Percentiles rank a stretch among this genome's conserved stretches.
These are phyloP conservation scores for Dryomyza anilis DNA, from an alignment of 2,888 invertebrate species.

Conservation along the genomic window DNA sequence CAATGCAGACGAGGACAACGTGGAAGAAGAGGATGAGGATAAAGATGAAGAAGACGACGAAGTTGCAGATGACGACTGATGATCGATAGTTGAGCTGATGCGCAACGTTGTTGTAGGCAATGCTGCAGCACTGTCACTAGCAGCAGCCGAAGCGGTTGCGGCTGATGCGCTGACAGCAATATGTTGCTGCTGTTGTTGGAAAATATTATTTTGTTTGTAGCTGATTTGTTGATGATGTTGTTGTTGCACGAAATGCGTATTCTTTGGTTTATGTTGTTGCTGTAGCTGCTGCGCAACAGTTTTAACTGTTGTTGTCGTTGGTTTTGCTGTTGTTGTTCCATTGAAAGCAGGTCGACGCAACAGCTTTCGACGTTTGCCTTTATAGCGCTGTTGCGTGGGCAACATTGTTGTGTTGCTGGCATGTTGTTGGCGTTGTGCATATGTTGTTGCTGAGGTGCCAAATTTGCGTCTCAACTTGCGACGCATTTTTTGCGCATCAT, in stretches of 20 bases:
- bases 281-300: conserved; percentile 35
- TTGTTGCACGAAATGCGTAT: conserved; percentile 25
- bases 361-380: conserved; percentile 46
- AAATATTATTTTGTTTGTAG: conserved; percentile 29
- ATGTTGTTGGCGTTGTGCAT: conserved; percentile 7
- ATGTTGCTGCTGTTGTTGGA: conserved; percentile 35
- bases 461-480: conserved; percentile 50
- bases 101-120: conserved; percentile 38
- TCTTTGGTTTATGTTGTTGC: conserved; percentile 26
- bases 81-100: conserved; percentile 37
- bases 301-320: conserved; percentile 31
- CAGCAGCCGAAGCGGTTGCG: conserved; percentile 30
- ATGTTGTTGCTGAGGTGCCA: neutral
- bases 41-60: too few species aligned
- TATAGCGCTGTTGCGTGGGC: conserved; percentile 28
- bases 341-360: conserved; percentile 40
- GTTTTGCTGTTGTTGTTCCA: conserved; percentile 28
- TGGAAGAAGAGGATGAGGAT: too few species aligned
- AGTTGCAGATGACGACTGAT: conserved; percentile 24
- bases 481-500: conserved; percentile 37
- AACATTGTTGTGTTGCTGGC: conserved; percentile 21
- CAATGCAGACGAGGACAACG: too few species aligned
- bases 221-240: conserved; percentile 40
- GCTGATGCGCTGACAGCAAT: too few species aligned
- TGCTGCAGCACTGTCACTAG: conserved; percentile 14